Conservation (phyloP, 2,888 invertebrate genomes). For the Lepidocyrtoides sp. region DNA sequence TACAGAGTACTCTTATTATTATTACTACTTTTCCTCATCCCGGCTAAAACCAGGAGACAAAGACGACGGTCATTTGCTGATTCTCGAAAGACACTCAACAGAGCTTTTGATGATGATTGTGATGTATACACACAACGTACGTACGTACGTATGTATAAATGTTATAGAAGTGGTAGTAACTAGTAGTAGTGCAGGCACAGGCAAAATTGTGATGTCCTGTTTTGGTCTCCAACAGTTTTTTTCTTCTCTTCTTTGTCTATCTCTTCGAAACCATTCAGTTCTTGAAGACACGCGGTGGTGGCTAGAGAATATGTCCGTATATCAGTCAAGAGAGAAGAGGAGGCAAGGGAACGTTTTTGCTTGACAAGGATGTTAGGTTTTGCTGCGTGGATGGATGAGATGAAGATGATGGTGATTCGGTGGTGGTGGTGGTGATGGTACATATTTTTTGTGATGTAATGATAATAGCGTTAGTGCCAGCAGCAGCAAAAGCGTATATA, state of each 20-base stretch:
- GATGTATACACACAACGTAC: slow-evolving; percentile 65
- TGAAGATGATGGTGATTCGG: slow-evolving; percentile 8
- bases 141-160: no score
- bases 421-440: slow-evolving; percentile 15
- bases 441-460: slow-evolving; percentile 69
- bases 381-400: slow-evolving; percentile 39
- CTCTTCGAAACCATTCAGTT: slow-evolving; percentile 51
- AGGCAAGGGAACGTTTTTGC: slow-evolving; percentile 59
- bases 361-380: slow-evolving; percentile 24
- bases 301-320: slow-evolving; percentile 70
- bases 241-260: slow-evolving; percentile 27
- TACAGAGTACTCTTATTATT: slow-evolving; percentile 60
- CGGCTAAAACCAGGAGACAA: slow-evolving; percentile 24
- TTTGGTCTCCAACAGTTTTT: slow-evolving; percentile 64
- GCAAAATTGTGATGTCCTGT: slow-evolving; percentile 72
- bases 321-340: slow-evolving; percentile 66
- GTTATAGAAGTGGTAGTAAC: not conserved
- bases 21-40: slow-evolving; percentile 56
- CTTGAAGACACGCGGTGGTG: no score
- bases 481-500: slow-evolving; percentile 3
- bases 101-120: slow-evolving; percentile 63
- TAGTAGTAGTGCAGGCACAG: no score
- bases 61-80: slow-evolving; percentile 76
- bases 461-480: slow-evolving; percentile 73
- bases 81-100: slow-evolving; percentile 26